Conservation (phyloP, 2,797 vertebrate species). For the Menidia menidia region DNA sequence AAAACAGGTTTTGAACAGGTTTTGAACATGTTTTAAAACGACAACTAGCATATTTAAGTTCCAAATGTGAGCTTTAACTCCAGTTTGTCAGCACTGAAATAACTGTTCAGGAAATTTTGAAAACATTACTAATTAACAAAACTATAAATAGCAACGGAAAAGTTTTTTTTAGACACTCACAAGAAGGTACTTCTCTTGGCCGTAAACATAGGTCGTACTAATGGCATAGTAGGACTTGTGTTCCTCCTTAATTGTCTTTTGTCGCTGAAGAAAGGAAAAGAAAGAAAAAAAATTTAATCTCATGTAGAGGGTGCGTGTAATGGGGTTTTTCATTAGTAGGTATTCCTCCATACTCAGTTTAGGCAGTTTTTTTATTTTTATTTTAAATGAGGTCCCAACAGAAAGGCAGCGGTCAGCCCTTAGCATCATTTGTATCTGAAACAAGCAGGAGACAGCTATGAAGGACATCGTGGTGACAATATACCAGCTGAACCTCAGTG, state of each 20-base stretch:
- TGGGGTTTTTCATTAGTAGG: too few relatives aligned
- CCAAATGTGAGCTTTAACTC: background rate
- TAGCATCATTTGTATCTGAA: too few relatives aligned
- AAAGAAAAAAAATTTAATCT: too few relatives aligned
- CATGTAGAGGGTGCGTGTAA: too few relatives aligned
- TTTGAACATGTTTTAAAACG: background rate
- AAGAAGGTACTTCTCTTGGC: slow-evolving; percentile 96
- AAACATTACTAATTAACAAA: background rate
- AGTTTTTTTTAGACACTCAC: slow-evolving; percentile 80
- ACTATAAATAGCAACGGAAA: background rate
- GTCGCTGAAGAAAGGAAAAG: slow-evolving; percentile 76
- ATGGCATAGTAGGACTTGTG: slow-evolving; percentile 95
- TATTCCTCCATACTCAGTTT: too few relatives aligned
- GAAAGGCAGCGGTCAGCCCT: too few relatives aligned
- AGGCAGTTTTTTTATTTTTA: too few relatives aligned
- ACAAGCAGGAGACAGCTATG: too few relatives aligned
- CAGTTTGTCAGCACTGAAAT: background rate
- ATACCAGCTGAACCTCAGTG: too few relatives aligned
- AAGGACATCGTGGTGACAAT: too few relatives aligned
- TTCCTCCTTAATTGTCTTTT: slow-evolving; percentile 88
- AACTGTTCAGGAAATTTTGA: background rate
- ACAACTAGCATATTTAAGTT: background rate
- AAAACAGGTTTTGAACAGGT: too few relatives aligned
- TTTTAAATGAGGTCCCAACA: too few relatives aligned
- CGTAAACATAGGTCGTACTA: slow-evolving; percentile 94